Evolutionary conservation across 2,797 vertebrate genomes (phyloP).

Genomic region (Geotrypetes seraphini): DNA sequence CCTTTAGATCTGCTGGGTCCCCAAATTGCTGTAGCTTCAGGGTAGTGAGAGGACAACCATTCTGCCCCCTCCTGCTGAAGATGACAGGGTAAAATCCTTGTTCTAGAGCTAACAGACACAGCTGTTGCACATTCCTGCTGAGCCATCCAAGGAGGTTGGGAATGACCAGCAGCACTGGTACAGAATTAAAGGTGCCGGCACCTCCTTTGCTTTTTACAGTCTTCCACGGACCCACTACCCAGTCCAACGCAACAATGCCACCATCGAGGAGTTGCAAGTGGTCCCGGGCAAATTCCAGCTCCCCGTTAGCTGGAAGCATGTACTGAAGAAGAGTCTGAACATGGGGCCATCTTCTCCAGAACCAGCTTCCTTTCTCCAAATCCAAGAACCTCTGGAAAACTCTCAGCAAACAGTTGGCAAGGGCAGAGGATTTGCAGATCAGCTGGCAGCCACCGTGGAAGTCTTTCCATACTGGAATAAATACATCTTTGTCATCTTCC

Average conservation of each 20-base stretch:
- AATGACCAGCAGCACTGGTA: constrained; percentile 63
- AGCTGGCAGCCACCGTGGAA: constrained; percentile 32
- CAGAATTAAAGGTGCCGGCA: constrained; percentile 24
- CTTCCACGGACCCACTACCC: constrained; percentile 51
- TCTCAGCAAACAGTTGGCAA: constrained; percentile 60
- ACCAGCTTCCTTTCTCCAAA: constrained; percentile 35
- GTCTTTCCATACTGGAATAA: constrained; percentile 3
- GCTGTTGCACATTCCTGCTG: constrained; percentile 50
- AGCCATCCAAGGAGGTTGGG: constrained; percentile 67
- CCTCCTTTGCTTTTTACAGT: constrained; percentile 16
- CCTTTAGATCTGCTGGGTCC: constrained; percentile 71
- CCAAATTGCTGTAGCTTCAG: constrained; percentile 68
- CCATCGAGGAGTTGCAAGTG: constrained; percentile 63
- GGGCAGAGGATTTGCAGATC: constrained; percentile 67
- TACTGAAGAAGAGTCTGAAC: constrained; percentile 63
- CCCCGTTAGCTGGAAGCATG: constrained; percentile 30
- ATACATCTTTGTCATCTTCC: constrained; percentile 14
- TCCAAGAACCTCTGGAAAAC: constrained; percentile 40
- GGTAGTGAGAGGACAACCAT: constrained; percentile 58
- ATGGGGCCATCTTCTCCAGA: constrained; percentile 53
- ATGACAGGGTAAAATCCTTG: constrained; percentile 64
- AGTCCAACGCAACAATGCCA: constrained; percentile 74
- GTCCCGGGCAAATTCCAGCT: constrained; percentile 53
- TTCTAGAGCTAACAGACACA: constrained; percentile 53
- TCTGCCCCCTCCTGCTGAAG: constrained; percentile 63